Evolutionary conservation across 2,888 invertebrate genomes (phyloP).

Genomic region (Shargacucullia verbasci): DNA sequence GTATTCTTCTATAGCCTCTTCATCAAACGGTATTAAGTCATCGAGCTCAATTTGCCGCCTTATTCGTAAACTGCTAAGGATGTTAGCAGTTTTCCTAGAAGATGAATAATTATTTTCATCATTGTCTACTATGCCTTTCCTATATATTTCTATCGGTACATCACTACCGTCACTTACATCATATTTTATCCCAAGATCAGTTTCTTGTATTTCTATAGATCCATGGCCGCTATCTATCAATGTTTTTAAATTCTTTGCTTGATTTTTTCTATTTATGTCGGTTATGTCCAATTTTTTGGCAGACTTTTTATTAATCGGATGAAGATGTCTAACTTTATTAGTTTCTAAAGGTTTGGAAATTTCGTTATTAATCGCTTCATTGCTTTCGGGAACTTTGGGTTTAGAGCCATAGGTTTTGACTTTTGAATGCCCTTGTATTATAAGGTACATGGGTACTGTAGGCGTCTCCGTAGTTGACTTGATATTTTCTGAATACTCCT

Average conservation of each 20-base stretch:
- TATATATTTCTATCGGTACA: constrained; percentile 88
- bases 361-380: constrained; percentile 81
- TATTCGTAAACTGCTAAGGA: constrained; percentile 63
- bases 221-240: constrained; percentile 81
- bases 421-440: constrained; percentile 95
- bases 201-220: constrained; percentile 88
- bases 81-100: constrained; percentile 54
- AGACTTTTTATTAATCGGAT: constrained; percentile 79
- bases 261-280: constrained; percentile 68
- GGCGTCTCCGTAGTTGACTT: constrained; percentile 83
- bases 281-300: constrained; percentile 70
- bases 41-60: constrained; percentile 81
- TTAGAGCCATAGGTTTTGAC: constrained; percentile 94
- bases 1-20: constrained; percentile 80
- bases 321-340: constrained; percentile 89
- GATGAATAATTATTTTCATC: constrained; percentile 78
- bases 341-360: constrained; percentile 85
- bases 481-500: constrained; percentile 58
- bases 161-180: constrained; percentile 88
- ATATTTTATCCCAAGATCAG: constrained; percentile 88
- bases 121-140: constrained; percentile 90
- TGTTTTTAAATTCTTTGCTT: constrained; percentile 77
- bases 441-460: constrained; percentile 91
- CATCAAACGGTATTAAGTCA: constrained; percentile 81
- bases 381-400: constrained; percentile 78